Conservation (phyloP, 2,888 invertebrate genomes). For the Harmothoe impar region DNA sequence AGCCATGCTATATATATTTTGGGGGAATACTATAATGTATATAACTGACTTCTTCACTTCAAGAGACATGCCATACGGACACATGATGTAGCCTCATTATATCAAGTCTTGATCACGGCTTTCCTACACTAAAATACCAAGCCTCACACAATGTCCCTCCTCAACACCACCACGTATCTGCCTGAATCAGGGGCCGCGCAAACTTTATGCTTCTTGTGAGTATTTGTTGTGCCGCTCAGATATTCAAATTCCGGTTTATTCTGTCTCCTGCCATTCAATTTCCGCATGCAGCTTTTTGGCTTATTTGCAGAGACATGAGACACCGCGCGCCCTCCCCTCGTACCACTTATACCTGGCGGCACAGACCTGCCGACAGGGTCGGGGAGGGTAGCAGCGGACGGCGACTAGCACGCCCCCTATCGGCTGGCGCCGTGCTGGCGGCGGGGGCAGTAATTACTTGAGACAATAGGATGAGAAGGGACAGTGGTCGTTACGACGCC, state of each 20-base stretch:
- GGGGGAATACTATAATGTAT: no score
- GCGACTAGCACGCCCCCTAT: not conserved
- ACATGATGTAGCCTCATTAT: no score
- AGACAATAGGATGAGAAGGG: slow-evolving; percentile 58
- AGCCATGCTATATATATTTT: no score
- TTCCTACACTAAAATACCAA: no score
- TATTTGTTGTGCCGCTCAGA: slow-evolving; percentile 59
- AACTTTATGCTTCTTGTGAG: slow-evolving; percentile 50
- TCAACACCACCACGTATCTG: not conserved
- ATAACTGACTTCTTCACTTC: no score
- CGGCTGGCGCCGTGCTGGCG: slow-evolving; percentile 16
- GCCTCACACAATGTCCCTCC: not conserved
- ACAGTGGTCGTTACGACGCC: slow-evolving; percentile 38
- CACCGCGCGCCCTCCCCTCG: not conserved
- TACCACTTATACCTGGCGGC: slow-evolving; percentile 13
- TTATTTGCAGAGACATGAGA: slow-evolving; percentile 55
- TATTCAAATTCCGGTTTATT: slow-evolving; percentile 55
- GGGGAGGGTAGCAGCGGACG: not conserved
- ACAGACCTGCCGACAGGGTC: not conserved
- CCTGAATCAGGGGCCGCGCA: not conserved
- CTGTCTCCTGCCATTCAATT: slow-evolving; percentile 55
- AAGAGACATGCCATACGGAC: no score
- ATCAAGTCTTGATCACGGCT: no score
- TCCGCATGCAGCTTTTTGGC: slow-evolving; percentile 31
- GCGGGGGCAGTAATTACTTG: slow-evolving; percentile 54